Evolutionary conservation across 64 coral and sea anemone species (phyloP), one percentile per base, ranked within the genome.

Genomic region (Trachythela sp.): DNA sequence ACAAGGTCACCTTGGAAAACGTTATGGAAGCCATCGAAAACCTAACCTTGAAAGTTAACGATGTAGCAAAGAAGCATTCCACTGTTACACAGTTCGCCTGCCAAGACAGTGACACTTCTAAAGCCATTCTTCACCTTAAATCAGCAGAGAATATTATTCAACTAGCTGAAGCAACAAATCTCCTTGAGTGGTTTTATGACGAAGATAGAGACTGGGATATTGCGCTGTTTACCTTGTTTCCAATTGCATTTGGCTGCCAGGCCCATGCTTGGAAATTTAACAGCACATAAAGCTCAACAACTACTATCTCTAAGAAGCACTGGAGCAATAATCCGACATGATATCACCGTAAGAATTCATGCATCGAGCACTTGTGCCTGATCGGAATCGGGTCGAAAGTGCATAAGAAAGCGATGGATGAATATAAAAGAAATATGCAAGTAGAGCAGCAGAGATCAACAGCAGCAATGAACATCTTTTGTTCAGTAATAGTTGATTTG

Each of bases 1-100:
- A 17, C 71, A 58, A 84, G 71, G 84, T 54, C 13, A 22, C 8
- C 76, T 84, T 31, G 75, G 84, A 22, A 90, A 90, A 24, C 58
- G 80, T 45, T 83, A 83, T 84, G 88, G 88, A 13, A 15, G 84
- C 32, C 75, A 90, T 45, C 11, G 4, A 4, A 11, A 11, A 45
- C 42, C 11, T 45, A 45, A 6, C 42, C 4, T 45, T 45, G 42
- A 45, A 45, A 11, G 11, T 45, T 45, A 11, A 45, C 11, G 11
- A 45, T 45, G 42, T 45, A 6, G 11, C 4, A 4, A 45, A 45
- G 42, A 6, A 45, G 4, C 42, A 45, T 45, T 4, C 42, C 4
- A 6, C 42, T 45, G 4, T 45, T 6, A 45, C 42, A 6, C 4
- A 45, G 4, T 11, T 45, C 4, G 42, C 42, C 42, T 45, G 4